Base-by-base conservation (phyloP, 2,797 vertebrate genomes). In the Pangasius larnaudii region DNA sequence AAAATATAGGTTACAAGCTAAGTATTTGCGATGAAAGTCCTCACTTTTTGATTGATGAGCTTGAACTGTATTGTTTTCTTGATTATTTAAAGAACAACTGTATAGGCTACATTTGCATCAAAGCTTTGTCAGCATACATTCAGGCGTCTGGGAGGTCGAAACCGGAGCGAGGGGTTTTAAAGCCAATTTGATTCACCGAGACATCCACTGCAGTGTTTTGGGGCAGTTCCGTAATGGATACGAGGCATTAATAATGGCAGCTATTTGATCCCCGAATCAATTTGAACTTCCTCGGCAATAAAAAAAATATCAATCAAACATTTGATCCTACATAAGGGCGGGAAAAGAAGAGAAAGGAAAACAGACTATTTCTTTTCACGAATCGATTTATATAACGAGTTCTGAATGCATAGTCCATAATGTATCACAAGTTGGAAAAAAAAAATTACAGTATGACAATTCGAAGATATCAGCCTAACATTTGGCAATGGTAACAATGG, bases 201-300 rank as follows among this genome's bases (percentile, higher is more conserved):
- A 90, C 88, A 80, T 86, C 63, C 86, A 82, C 86, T 85, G 83
- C 87, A 49, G 77, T 91, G 89, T 91, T 89, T 89, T 89, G 85
- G 84, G 61, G 85, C 61, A 91, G 87, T 91, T 92, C 91, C 89
- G 95, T 94, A 94, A 95, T 91, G 93, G 93, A 94, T 94, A 96
- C 94, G 92, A 94, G 91, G 94, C 94, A 92, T 91, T 93, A 93
- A 92, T 88, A 89, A 91, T 92, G 86, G 85, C 86, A 90, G 93
- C 93, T 95, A 91, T 89, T 91, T 91, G 90, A 92, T 92, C 91
- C 87, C 88, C 85, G 89, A 92, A 89, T 94, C 72, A 74, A 88
- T 95, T 94, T 93, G 93, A 88, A 91, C 87, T 85, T 91, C 87
- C 86, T 82, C 88, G 84, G 91, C 86, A 90, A 90, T 92, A 82